phyloP scores from a whole-genome alignment of 1,140 invertebrate species.

The Apis cerana region DNA sequence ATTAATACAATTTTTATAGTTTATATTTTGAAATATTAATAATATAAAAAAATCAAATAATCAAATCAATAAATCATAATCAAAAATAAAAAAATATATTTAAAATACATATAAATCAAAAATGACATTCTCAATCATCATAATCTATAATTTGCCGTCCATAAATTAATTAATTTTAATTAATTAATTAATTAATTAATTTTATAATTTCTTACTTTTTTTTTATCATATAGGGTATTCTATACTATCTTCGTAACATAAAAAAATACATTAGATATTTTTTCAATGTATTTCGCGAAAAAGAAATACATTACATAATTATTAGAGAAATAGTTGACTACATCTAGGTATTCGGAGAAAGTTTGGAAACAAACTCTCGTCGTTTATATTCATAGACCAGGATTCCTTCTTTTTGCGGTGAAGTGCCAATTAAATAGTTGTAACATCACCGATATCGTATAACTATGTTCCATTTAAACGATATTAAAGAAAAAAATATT shows the following conservation, averaged over 20 bases:
- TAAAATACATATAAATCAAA: no score
- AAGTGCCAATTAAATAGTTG: conserved; percentile 19
- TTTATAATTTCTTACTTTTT: no score
- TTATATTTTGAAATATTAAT: not conserved
- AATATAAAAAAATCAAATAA: not conserved
- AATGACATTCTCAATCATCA: no score
- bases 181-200: no score
- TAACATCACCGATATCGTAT: not conserved
- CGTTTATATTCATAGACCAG: conserved; percentile 6
- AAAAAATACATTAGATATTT: no score
- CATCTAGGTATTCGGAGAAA: conserved; percentile 1
- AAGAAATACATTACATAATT: not conserved
- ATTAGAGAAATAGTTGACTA: not conserved
- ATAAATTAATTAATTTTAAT: no score
- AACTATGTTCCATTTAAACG: conserved; percentile 8
- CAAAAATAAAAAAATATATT: not conserved
- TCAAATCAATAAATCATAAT: not conserved
- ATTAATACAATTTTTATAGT: not conserved
- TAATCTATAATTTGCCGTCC: no score
- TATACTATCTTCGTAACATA: no score
- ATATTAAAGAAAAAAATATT: not conserved
- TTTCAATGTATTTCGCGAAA: no score
- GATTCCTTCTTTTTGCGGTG: not conserved
- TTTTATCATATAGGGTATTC: no score
- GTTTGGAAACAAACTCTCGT: conserved; percentile 9